These are phyloP conservation scores for Melanotaenia maccullochi DNA, from an alignment of 2,797 vertebrate genomes.

Conservation along the genomic window DNA sequence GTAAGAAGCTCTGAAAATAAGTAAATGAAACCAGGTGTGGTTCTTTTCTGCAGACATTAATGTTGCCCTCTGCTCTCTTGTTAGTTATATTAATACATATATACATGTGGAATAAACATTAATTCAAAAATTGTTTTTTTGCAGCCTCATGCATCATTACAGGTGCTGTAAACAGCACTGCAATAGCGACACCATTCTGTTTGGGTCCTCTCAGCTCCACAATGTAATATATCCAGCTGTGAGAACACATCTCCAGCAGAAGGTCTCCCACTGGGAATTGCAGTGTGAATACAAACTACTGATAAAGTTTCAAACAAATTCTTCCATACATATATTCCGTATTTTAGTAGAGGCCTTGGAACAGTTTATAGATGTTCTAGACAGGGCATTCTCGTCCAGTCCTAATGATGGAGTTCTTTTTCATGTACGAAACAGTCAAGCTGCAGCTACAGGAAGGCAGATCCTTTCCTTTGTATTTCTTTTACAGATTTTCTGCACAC, in stretches of 20 bases:
- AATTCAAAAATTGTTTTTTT: neutral
- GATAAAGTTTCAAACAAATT: neutral
- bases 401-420: conserved; percentile 2
- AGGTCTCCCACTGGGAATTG: neutral
- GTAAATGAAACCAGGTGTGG: neutral
- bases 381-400: neutral
- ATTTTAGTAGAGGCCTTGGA: no score
- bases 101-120: neutral
- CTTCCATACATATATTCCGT: neutral
- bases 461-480: no score
- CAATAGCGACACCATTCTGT: neutral
- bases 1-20: neutral
- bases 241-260: neutral
- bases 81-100: neutral
- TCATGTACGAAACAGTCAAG: neutral
- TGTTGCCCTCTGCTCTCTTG: neutral
- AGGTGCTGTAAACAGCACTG: neutral
- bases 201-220: neutral
- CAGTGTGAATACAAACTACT: neutral
- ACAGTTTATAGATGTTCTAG: neutral
- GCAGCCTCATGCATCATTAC: neutral
- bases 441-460: neutral
- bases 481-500: neutral
- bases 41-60: neutral
- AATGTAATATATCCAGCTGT: neutral